Evolutionary conservation across 1,140 invertebrate species (phyloP).

Genomic region (Meteorus sp.): DNA sequence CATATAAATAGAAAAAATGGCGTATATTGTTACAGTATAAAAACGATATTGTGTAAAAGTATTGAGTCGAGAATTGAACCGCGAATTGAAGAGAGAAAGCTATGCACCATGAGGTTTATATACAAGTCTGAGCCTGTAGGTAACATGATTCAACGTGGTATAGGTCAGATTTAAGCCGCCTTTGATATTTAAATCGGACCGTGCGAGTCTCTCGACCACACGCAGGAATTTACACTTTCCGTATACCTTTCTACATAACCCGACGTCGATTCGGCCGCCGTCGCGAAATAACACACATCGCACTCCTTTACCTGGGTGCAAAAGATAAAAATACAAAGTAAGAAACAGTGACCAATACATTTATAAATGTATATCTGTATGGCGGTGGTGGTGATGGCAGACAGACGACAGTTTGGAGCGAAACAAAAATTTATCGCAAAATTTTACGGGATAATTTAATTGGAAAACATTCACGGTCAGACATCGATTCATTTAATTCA

Average conservation of each 20-base stretch:
- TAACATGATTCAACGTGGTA: constrained; percentile 61
- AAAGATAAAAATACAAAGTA: constrained; percentile 19
- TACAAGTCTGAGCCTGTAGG: constrained; percentile 33
- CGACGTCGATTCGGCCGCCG: constrained; percentile 13
- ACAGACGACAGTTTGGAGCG: no score
- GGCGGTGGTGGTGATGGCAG: no score
- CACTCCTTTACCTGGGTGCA: constrained; percentile 20
- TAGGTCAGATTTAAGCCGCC: constrained; percentile 60
- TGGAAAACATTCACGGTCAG: no score
- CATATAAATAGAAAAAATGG: no score
- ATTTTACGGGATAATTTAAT: no score
- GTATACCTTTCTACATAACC: constrained; percentile 32
- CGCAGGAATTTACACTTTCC: constrained; percentile 48
- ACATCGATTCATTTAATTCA: no score
- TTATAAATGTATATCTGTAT: constrained; percentile 10
- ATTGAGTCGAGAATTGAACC: no score
- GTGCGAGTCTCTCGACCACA: constrained; percentile 40
- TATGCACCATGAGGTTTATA: neutral
- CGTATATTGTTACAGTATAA: no score
- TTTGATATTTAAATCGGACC: constrained; percentile 59
- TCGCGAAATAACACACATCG: constrained; percentile 15
- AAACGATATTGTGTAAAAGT: neutral
- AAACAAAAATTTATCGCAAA: no score
- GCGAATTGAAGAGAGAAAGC: neutral
- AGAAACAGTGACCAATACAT: neutral